Evolutionary conservation across 2,797 vertebrate genomes (phyloP).

Genomic region (Ibycter americanus): DNA sequence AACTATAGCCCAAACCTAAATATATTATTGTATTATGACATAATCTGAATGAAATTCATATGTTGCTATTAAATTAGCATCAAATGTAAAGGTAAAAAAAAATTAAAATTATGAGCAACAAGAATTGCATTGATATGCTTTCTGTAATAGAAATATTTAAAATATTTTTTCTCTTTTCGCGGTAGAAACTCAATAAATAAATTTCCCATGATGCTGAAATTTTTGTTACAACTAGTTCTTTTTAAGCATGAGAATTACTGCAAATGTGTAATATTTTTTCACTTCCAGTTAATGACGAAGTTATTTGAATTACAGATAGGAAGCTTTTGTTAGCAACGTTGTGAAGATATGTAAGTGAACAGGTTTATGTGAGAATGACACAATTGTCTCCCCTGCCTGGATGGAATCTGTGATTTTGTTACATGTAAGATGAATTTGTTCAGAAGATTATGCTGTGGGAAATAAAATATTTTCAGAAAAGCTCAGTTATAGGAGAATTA

Average conservation of each 20-base stretch:
- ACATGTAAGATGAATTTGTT: neutral
- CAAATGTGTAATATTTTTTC: neutral
- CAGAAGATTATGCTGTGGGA: neutral
- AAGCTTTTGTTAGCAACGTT: neutral
- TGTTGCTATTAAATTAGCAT: neutral
- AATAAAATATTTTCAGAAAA: neutral
- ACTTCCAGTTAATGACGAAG: neutral
- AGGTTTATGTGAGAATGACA: neutral
- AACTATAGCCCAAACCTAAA: neutral
- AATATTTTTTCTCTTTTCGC: neutral
- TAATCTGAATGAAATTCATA: neutral
- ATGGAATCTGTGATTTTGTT: neutral
- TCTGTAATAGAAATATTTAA: neutral
- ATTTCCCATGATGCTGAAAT: neutral
- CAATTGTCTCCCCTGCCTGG: neutral
- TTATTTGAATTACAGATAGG: neutral
- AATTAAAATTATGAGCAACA: neutral
- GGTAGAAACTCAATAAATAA: neutral
- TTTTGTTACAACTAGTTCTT: neutral
- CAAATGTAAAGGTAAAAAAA: neutral
- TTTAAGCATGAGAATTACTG: neutral
- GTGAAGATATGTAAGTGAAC: neutral
- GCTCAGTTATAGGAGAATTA: neutral
- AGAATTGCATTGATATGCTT: neutral
- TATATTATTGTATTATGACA: neutral